A percentile compares a stretch with the other conserved stretches of the same genome.
These are phyloP conservation scores for Coelogynopora nodosa DNA, from an alignment of 2,888 invertebrate genomes.

Conservation along the genomic window DNA sequence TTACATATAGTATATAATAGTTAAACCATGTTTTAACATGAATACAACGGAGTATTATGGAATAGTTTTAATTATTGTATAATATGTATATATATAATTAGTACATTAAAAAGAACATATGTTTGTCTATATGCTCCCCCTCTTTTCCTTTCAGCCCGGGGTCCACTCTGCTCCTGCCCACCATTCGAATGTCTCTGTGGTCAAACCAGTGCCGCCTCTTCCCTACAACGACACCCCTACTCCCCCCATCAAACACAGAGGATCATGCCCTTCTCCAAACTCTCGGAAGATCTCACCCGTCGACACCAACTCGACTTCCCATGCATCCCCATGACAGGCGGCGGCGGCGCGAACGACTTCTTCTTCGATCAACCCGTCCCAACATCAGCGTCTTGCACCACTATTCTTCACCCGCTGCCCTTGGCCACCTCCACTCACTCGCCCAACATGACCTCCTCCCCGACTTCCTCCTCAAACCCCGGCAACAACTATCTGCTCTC, in stretches of 20 bases:
- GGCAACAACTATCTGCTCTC: neutral
- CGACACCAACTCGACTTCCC: conserved; percentile 17
- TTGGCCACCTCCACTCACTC: neutral
- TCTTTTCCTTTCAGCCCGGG: neutral
- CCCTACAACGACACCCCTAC: neutral
- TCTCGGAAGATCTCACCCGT: conserved; percentile 18
- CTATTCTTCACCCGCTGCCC: neutral
- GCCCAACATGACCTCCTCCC: neutral
- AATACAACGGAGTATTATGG: too few species aligned
- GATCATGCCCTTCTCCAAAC: conserved; percentile 30
- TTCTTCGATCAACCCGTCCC: neutral
- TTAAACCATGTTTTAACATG: too few species aligned
- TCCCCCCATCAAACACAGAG: neutral
- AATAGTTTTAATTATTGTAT: too few species aligned
- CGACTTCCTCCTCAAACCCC: neutral
- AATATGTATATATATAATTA: too few species aligned
- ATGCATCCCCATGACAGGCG: neutral
- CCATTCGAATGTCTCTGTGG: conserved; percentile 34
- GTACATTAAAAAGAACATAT: too few species aligned
- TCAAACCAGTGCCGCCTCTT: neutral
- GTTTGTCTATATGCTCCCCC: too few species aligned
- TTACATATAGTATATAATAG: too few species aligned
- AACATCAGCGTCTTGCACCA: neutral
- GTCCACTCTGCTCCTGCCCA: neutral
- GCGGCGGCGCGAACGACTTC: neutral